Percentiles rank a stretch among this genome's conserved stretches.
Conservation (phyloP, 2,888 invertebrate species). For the Phalangium opilio region DNA sequence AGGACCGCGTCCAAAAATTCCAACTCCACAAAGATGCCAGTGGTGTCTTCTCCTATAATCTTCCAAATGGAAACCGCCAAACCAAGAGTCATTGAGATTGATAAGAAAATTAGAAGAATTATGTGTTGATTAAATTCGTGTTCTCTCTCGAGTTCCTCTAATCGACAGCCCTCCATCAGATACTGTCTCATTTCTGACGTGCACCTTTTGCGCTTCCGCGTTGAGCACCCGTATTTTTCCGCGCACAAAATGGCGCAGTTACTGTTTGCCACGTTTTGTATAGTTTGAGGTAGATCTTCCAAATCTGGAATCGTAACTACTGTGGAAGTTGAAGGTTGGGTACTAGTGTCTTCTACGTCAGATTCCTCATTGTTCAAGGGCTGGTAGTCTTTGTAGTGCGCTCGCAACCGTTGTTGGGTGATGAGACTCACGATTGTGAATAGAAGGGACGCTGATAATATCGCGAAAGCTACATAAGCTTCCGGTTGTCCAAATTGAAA, state of each 20-base stretch:
- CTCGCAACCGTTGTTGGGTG: conserved; percentile 9
- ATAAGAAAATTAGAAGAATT: conserved; percentile 58
- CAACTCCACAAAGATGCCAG: conserved; percentile 82
- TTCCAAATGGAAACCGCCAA: conserved; percentile 39
- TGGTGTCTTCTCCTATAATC: conserved; percentile 35
- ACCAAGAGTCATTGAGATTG: conserved; percentile 76
- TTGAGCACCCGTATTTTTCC: conserved; percentile 15
- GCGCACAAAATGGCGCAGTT: conserved; percentile 10
- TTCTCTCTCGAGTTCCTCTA: conserved; percentile 12
- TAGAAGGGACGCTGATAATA: conserved; percentile 10
- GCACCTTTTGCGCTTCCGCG: conserved; percentile 24
- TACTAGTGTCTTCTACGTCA: not conserved
- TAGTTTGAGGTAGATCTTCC: too few relatives aligned
- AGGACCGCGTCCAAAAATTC: conserved; percentile 77
- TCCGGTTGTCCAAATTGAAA: conserved; percentile 61
- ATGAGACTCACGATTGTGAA: conserved; percentile 14
- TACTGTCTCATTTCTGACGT: conserved; percentile 22
- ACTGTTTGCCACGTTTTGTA: too few relatives aligned
- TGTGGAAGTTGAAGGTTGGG: too few relatives aligned
- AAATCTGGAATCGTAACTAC: too few relatives aligned
- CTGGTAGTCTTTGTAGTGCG: not conserved
- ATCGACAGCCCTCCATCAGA: conserved; percentile 6
- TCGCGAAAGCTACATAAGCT: conserved; percentile 40
- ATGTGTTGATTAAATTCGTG: conserved; percentile 48
- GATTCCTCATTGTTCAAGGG: not conserved